Conservation (phyloP, 2,113 vertebrate genomes). For the Opisthocomus hoazin region DNA sequence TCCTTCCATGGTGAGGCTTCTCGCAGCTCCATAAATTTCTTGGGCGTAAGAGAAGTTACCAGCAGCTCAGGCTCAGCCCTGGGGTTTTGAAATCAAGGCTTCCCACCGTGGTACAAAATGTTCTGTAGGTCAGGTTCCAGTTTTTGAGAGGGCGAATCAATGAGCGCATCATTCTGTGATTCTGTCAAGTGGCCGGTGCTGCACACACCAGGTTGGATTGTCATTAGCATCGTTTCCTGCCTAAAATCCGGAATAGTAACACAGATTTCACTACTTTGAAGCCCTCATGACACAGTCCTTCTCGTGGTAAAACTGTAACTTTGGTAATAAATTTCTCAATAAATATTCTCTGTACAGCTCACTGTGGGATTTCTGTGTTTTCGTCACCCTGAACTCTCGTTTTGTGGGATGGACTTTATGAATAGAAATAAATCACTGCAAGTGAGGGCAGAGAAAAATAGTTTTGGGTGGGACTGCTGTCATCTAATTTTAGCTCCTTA, state of each 20-base stretch:
- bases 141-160: background rate
- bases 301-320: background rate
- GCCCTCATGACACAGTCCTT: background rate
- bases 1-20: background rate
- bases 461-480: background rate
- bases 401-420: background rate
- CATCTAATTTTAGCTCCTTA: background rate
- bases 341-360: background rate
- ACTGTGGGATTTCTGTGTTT: rapidly evolving
- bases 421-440: background rate
- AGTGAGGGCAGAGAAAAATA: background rate
- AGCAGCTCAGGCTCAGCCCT: background rate
- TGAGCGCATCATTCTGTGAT: no score
- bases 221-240: background rate
- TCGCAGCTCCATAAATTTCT: background rate
- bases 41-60: background rate
- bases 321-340: background rate
- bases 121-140: rapidly evolving
- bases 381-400: background rate
- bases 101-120: background rate
- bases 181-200: rapidly evolving
- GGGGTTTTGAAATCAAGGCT: background rate
- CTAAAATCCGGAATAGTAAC: background rate
- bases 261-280: background rate
- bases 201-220: background rate